phyloP scores from a whole-genome alignment of 2,888 invertebrate species.

The Rapana venosa region DNA sequence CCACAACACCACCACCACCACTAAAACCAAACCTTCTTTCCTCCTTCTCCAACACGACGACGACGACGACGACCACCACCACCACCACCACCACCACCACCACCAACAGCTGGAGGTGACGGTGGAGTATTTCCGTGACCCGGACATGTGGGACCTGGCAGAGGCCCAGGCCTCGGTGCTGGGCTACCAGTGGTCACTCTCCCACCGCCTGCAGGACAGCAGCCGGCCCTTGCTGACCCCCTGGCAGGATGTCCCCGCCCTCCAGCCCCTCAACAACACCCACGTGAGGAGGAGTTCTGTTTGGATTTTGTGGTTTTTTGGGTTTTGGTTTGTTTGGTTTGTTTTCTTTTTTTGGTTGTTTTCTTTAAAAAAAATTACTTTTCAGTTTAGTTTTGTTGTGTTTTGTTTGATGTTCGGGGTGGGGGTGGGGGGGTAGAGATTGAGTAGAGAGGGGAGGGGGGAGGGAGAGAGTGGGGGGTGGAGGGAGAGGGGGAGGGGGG shows the following conservation, averaged over 20 bases:
- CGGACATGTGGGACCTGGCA: slow-evolving; percentile 43
- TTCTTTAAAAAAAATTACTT: too few species aligned
- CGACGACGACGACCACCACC: too few species aligned
- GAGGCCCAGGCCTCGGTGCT: slow-evolving; percentile 35
- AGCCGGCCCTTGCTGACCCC: slow-evolving; percentile 12
- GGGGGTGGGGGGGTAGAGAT: too few species aligned
- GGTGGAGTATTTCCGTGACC: slow-evolving; percentile 44
- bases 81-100: too few species aligned
- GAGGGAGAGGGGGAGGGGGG: too few species aligned
- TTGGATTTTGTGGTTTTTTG: not conserved
- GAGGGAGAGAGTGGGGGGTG: too few species aligned
- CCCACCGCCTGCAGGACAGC: slow-evolving; percentile 42
- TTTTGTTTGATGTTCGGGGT: not conserved
- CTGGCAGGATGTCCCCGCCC: slow-evolving; percentile 36
- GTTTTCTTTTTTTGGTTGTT: too few species aligned
- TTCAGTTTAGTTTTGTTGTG: not conserved
- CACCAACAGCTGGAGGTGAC: slow-evolving; percentile 42
- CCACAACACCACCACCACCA: too few species aligned
- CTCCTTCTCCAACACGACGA: too few species aligned
- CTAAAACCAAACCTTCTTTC: too few species aligned
- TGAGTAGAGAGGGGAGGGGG: too few species aligned
- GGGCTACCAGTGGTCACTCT: slow-evolving; percentile 48
- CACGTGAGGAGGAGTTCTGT: slow-evolving; percentile 19
- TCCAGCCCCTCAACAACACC: slow-evolving; percentile 37
- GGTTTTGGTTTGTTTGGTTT: not conserved